phyloP scores from a whole-genome alignment of 2,888 invertebrate genomes.

The Acanthoscelides obtectus region DNA sequence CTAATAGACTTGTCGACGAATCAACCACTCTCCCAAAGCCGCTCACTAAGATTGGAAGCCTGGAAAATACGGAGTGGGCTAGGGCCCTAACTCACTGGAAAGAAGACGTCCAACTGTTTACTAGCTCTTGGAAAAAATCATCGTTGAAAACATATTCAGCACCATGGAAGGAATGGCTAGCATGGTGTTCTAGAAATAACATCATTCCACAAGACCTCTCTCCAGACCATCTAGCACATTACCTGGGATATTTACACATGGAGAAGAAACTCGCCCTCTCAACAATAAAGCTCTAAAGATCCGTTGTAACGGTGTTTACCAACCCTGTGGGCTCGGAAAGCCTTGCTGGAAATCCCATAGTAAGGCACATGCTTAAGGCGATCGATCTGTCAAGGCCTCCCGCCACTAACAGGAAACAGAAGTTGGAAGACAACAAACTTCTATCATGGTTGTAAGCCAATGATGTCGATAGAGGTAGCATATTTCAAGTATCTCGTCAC shows the following conservation, averaged over 20 bases:
- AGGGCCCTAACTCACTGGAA: conserved; percentile 20
- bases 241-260: conserved; percentile 17
- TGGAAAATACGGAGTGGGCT: conserved; percentile 30
- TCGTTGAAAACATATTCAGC: conserved; percentile 17
- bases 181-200: conserved; percentile 4
- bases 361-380: conserved; percentile 11
- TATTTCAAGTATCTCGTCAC: conserved; percentile 17
- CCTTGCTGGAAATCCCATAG: conserved; percentile 3
- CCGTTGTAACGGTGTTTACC: conserved; percentile 17
- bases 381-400: conserved; percentile 5
- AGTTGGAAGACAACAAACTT: conserved; percentile 10
- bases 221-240: conserved; percentile 12
- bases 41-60: conserved; percentile 26
- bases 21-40: conserved; percentile 10
- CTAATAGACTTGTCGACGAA: conserved; percentile 11
- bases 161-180: conserved; percentile 17
- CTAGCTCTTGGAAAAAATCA: conserved; percentile 18
- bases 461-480: not conserved
- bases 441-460: conserved; percentile 10
- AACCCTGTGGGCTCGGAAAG: conserved; percentile 6
- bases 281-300: conserved; percentile 27
- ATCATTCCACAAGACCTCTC: conserved; percentile 9
- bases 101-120: conserved; percentile 13
- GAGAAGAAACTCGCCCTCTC: conserved; percentile 16
- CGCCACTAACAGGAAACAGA: not conserved